Conservation (phyloP, 2,113 vertebrate genomes). For the Lophura nycthemera region DNA sequence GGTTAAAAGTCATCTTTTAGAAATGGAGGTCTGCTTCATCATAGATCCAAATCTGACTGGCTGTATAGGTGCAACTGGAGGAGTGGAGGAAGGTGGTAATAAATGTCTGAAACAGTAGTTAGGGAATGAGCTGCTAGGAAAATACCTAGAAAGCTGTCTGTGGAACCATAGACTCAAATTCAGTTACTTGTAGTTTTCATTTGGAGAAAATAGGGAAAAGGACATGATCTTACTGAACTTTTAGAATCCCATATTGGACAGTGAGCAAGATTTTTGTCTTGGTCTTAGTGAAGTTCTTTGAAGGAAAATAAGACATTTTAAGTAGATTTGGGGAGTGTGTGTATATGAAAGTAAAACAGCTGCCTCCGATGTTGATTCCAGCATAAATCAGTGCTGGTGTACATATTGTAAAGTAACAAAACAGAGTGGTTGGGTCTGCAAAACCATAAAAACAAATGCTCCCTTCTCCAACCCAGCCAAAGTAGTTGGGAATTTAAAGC, state of each 20-base stretch:
- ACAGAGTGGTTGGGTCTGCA: not conserved
- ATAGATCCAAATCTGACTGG: not conserved
- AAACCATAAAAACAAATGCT: not conserved
- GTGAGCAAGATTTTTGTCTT: not conserved
- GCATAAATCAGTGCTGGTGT: slow-evolving; percentile 2
- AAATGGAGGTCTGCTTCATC: not conserved
- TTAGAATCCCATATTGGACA: not conserved
- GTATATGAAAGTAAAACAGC: slow-evolving; percentile 7
- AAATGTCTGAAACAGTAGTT: not conserved
- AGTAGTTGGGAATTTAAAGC: not conserved
- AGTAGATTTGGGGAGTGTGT: not conserved
- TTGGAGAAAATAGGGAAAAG: not conserved
- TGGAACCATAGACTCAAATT: not conserved
- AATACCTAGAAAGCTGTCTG: not conserved
- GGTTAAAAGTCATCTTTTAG: not conserved
- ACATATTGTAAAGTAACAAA: not conserved
- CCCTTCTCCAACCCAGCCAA: not conserved
- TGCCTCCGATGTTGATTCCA: not conserved
- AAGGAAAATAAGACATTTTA: slow-evolving; percentile 1
- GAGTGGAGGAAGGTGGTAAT: not conserved
- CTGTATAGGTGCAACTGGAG: not conserved
- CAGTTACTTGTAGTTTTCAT: not conserved
- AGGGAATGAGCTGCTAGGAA: not conserved
- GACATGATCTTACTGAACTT: not conserved
- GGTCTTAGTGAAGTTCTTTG: not conserved